Evolutionary conservation across 2,797 vertebrate genomes (phyloP), one percentile per base, ranked within the genome.

Genomic region (Anabas testudineus): DNA sequence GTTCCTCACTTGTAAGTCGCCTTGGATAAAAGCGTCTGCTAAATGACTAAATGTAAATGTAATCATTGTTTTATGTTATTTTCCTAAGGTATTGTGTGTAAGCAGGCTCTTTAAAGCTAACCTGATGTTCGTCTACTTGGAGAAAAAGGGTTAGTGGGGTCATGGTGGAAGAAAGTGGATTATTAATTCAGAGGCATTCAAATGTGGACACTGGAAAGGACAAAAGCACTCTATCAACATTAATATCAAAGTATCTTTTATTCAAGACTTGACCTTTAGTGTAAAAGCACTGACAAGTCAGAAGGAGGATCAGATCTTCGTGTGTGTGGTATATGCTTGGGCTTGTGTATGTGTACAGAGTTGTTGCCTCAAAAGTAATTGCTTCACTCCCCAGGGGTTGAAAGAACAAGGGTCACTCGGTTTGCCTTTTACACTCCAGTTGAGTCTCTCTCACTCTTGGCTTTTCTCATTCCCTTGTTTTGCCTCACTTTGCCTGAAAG

Each of bases 361-460:
- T 49, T 10, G 45, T 47, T 69, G 49, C 53, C 65, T 77, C 61
- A 67, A 43, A 78, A 74, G 64, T 88, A 85, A 83, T 85, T 84
- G 76, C 60, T 59, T 77, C 47, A 13, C 43, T 70, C 66, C 65
- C 67, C 41, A 28, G 46, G 64, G 76, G 36, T 62, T 78, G 70
- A 55, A 81, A 70, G 67, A 79, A 74, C 56, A 77, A 63, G 66
- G 66, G 78, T 81, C 54, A 71, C 70, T 72, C 51, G 75, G 74
- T 76, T 70, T 84, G 82, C 71, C 75, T 87, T 87, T 87, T 78
- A 86, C 77, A 81, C 55, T 87, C 53, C 56, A 83, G 42, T 78
- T 80, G 67, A 80, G 34, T 76, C 46, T 41, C 42, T 37, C 21
- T 72, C 58, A 55, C 12, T 45, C 58, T 64, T 77, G 61, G n/a